A percentile compares a stretch with the other conserved stretches of the same genome.
Conservation (phyloP, 2,797 vertebrate species). For the Sebastes trivittatus region DNA sequence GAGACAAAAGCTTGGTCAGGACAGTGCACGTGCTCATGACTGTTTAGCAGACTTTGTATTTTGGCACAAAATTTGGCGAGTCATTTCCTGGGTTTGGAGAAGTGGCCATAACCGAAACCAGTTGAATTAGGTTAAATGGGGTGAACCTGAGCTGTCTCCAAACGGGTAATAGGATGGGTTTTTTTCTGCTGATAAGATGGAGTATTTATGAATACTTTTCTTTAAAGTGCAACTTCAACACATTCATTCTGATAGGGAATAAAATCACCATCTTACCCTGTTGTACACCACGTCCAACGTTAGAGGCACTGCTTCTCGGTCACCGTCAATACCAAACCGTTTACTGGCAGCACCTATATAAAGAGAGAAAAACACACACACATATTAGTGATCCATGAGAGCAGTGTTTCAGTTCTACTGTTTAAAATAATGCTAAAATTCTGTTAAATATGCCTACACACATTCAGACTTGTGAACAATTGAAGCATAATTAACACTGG, state of each 20-base stretch:
- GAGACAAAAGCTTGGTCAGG: not conserved
- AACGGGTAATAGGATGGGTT: accelerated
- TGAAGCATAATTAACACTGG: not conserved
- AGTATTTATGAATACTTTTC: not conserved
- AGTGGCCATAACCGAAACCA: not conserved
- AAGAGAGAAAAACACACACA: not conserved
- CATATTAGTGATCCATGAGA: not conserved
- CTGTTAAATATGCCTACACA: not conserved
- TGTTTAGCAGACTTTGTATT: conserved; percentile 13
- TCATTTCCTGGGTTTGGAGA: conserved; percentile 6
- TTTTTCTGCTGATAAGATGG: not conserved
- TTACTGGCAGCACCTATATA: conserved; percentile 91
- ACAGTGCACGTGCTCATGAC: not conserved
- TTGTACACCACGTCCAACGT: conserved; percentile 92
- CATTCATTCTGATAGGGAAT: not conserved
- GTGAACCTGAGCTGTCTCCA: not conserved
- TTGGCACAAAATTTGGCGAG: not conserved
- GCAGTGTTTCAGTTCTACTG: not conserved
- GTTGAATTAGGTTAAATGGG: not conserved
- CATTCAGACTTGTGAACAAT: not conserved
- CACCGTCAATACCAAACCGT: conserved; percentile 94
- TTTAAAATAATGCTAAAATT: not conserved
- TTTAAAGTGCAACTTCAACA: not conserved
- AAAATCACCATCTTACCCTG: conserved; percentile 80
- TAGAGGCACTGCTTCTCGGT: conserved; percentile 94